Base-by-base conservation (phyloP, 2,888 invertebrate species). In the Andrena camellia region DNA sequence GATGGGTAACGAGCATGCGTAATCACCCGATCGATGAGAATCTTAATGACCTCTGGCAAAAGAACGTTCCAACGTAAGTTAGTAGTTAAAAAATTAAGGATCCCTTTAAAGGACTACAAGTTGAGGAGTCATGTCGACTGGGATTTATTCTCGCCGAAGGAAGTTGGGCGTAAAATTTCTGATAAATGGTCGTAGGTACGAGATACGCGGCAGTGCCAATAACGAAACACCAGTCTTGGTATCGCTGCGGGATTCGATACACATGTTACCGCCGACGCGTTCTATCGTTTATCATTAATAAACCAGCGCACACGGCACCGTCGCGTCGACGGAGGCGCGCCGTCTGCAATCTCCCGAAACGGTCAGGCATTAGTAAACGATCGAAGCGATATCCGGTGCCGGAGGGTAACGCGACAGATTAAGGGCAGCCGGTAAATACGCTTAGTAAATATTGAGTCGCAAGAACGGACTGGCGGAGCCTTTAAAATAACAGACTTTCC, bases 361-460 rank as follows among this genome's bases (percentile, higher is more conserved):
- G 72, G 57, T 72, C 64, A 60, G 29, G 54, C 82, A 70, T 76
- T 67, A 26, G 74, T 62, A 85, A 85, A 73, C 66, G 79, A 35
- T 54, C 63, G 57, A 54, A 42, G 13, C 67, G 72, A 75, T 78
- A 63, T 67, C 73, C 67, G 59, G 13, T 57, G 73, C 64, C 54
- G 35, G 78, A 82, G 78, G 63, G 78, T 69, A 72, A 48, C 86
- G 78, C 84, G 86, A 88, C 88, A 89, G 88, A 90, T 91, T 88
- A 88, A 87, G 86, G 85, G 81, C 84, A 85, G 71, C 80, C 83
- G 68, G 87, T 85, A 91, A 91, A 91, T 81, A 89, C 82, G 78
- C 68, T 87, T 86, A 75, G 89, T 90, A 91, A 91, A 91, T 91
- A 91, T 89, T 88, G 87, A 84, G 86, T 80, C 77, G 86, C 71